Evolutionary conservation across 1,140 invertebrate species (phyloP).

Genomic region (Stegodyphus mimosarum): DNA sequence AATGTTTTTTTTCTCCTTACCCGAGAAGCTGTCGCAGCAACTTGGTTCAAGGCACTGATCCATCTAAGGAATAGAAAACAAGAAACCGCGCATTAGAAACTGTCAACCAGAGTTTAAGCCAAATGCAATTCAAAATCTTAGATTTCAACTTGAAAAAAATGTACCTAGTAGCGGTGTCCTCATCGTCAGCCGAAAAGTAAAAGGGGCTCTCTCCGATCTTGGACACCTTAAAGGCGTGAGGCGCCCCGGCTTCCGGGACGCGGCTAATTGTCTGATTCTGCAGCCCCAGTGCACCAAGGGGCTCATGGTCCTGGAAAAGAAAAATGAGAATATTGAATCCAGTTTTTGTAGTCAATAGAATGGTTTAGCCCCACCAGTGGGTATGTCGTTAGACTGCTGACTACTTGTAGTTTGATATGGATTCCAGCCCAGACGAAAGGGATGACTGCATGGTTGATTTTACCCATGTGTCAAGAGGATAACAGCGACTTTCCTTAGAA

Average conservation of each 20-base stretch:
- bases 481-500: too few relatives aligned
- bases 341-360: too few relatives aligned
- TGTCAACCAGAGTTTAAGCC: too few relatives aligned
- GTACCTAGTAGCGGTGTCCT: constrained; percentile 81
- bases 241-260: constrained; percentile 72
- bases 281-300: constrained; percentile 88
- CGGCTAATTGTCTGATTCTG: constrained; percentile 81
- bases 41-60: constrained; percentile 74
- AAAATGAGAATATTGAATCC: not conserved
- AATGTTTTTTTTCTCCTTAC: constrained; percentile 55
- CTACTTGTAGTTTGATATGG: too few relatives aligned
- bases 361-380: too few relatives aligned
- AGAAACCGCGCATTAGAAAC: not conserved
- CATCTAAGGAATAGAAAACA: constrained; percentile 64
- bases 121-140: too few relatives aligned
- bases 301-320: constrained; percentile 72
- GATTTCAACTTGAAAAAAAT: not conserved
- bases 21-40: constrained; percentile 67
- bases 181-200: constrained; percentile 83
- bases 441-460: too few relatives aligned
- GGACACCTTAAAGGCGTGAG: constrained; percentile 77
- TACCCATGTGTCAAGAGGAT: too few relatives aligned
- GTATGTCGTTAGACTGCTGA: too few relatives aligned
- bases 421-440: too few relatives aligned
- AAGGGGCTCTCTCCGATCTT: constrained; percentile 79